Evolutionary conservation across 1,140 invertebrate genomes (phyloP).

Genomic region (Magallana gigas): DNA sequence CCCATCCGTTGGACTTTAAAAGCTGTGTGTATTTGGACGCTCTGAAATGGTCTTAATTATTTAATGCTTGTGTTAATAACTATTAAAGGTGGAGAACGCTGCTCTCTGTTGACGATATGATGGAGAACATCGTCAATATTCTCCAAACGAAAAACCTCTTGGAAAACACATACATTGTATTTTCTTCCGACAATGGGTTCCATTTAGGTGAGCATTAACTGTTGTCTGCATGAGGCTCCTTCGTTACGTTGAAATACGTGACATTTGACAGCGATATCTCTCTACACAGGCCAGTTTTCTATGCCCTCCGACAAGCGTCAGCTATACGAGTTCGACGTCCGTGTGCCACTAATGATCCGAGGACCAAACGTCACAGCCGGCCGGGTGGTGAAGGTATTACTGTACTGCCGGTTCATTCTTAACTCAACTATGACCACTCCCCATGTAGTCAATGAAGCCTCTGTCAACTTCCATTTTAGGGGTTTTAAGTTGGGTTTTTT

Average conservation of each 20-base stretch:
- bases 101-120: slow-evolving; percentile 91
- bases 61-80: not conserved
- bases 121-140: slow-evolving; percentile 83
- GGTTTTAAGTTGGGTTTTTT: no score
- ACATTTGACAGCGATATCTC: not conserved
- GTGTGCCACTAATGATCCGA: slow-evolving; percentile 88
- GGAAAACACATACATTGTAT: slow-evolving; percentile 89
- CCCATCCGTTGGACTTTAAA: no score
- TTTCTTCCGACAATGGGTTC: slow-evolving; percentile 93
- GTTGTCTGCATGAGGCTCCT: not conserved
- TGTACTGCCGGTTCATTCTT: no score
- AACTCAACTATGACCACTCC: no score
- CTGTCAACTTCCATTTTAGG: no score
- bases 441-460: no score
- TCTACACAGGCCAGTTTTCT: slow-evolving; percentile 87
- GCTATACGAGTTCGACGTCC: slow-evolving; percentile 92
- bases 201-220: slow-evolving; percentile 84
- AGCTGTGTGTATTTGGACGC: no score
- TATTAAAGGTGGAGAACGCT: slow-evolving; percentile 85
- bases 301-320: slow-evolving; percentile 93
- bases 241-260: not conserved
- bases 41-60: not conserved
- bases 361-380: slow-evolving; percentile 83
- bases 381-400: slow-evolving; percentile 61
- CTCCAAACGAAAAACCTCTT: slow-evolving; percentile 82